Percentiles rank a stretch among this genome's conserved stretches.
phyloP scores from a whole-genome alignment of 2,888 invertebrate genomes.

The Syrphus vitripennis region DNA sequence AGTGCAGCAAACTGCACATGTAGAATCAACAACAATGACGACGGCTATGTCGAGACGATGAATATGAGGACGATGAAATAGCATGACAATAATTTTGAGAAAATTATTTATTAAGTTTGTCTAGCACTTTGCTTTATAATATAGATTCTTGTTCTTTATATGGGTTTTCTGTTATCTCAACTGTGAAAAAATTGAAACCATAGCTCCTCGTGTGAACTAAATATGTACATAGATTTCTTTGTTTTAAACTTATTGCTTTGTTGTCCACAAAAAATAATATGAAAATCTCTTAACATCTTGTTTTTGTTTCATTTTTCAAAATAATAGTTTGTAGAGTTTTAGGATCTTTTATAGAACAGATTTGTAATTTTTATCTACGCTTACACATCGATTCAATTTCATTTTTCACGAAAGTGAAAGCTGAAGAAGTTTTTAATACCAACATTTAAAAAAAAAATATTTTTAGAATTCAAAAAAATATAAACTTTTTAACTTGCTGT shows the following conservation, averaged over 20 bases:
- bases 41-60: not conserved
- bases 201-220: not conserved
- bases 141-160: not conserved
- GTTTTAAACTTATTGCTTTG: not conserved
- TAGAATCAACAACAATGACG: not conserved
- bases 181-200: not conserved
- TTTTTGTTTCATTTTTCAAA: too few species aligned
- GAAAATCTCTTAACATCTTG: too few species aligned
- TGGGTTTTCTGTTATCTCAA: not conserved
- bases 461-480: too few species aligned
- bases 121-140: not conserved
- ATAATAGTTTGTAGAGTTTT: too few species aligned
- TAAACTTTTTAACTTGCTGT: too few species aligned
- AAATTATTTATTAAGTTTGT: constrained; percentile 31
- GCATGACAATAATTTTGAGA: constrained; percentile 17
- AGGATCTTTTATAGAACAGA: too few species aligned
- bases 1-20: not conserved
- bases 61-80: not conserved
- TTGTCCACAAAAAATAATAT: not conserved
- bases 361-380: too few species aligned
- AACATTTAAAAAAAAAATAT: too few species aligned
- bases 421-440: too few species aligned
- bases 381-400: too few species aligned
- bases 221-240: not conserved
- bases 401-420: too few species aligned